Percentiles rank a stretch among this genome's conserved stretches.
These are phyloP conservation scores for Crotophaga sulcirostris DNA, from an alignment of 2,113 vertebrate species.

Conservation along the genomic window DNA sequence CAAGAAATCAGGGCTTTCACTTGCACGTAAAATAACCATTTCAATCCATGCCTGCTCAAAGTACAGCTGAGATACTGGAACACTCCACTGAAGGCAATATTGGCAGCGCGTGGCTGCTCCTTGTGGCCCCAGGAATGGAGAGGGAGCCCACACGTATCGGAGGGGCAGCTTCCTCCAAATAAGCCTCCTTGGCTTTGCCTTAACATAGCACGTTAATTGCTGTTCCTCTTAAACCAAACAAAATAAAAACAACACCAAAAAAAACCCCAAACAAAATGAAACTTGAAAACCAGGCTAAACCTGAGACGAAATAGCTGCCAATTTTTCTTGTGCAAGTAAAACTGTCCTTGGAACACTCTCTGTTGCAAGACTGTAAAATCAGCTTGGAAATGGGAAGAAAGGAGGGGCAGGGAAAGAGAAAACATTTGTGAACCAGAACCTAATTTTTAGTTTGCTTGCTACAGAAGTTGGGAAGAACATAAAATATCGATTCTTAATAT, in stretches of 20 bases:
- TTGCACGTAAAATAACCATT: not conserved
- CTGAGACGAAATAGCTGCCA: not conserved
- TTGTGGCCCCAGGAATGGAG: not conserved
- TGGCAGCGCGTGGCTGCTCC: not conserved
- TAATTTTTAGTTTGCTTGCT: not conserved
- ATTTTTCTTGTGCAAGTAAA: not conserved
- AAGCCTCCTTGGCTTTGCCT: not conserved
- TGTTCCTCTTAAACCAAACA: not conserved
- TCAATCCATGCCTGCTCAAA: not conserved
- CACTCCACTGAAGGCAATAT: not conserved
- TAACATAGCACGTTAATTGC: not conserved
- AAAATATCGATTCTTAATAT: not conserved
- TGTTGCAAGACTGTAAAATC: not conserved
- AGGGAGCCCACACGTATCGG: not conserved
- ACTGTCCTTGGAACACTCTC: not conserved
- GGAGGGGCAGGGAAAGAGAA: rapidly evolving
- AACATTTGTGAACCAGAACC: not conserved
- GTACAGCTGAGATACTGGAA: not conserved
- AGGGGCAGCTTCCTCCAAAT: not conserved
- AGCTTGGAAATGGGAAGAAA: not conserved
- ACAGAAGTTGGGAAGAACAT: not conserved
- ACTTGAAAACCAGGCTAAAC: not conserved
- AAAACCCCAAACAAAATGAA: not conserved
- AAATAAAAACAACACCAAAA: not conserved
- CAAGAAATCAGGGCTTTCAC: not conserved